A percentile compares a stretch with the other conserved stretches of the same genome.
phyloP scores from a whole-genome alignment of 92 coral and sea anemone genomes.

The Phenganax subtilis region DNA sequence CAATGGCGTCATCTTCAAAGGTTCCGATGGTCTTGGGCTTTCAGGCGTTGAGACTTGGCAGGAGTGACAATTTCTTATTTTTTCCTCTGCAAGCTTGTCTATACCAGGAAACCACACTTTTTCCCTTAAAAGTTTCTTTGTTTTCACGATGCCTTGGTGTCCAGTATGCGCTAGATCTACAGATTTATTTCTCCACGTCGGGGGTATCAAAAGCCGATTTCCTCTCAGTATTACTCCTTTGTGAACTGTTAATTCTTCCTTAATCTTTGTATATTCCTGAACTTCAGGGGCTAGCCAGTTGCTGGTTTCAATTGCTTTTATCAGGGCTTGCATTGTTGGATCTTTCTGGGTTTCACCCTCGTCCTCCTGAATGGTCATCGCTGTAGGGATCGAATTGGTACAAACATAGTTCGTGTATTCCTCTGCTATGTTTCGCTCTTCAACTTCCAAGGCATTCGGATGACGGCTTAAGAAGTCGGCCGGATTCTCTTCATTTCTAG shows the following conservation, averaged over 20 bases:
- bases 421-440: neutral
- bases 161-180: constrained; percentile 33
- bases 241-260: constrained; percentile 29
- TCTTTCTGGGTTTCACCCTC: neutral
- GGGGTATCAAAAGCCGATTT: constrained; percentile 34
- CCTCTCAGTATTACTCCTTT: constrained; percentile 33
- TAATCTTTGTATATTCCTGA: constrained; percentile 14
- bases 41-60: too few species aligned
- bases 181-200: constrained; percentile 8
- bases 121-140: constrained; percentile 26
- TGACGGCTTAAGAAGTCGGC: too few species aligned
- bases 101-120: too few species aligned
- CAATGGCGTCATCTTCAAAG: too few species aligned
- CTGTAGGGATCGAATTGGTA: neutral
- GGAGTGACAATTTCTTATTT: too few species aligned
- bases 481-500: constrained; percentile 53
- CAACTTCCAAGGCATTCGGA: too few species aligned
- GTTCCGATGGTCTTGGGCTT: too few species aligned
- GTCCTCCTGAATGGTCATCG: neutral
- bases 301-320: neutral
- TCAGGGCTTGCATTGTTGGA: neutral
- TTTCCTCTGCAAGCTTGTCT: too few species aligned
- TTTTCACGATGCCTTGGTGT: constrained; percentile 37
- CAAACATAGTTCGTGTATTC: neutral
- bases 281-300: neutral